Percentiles rank a stretch among this genome's conserved stretches.
phyloP scores from a whole-genome alignment of 2,888 invertebrate species.

The Mesorhabditis sp. region DNA sequence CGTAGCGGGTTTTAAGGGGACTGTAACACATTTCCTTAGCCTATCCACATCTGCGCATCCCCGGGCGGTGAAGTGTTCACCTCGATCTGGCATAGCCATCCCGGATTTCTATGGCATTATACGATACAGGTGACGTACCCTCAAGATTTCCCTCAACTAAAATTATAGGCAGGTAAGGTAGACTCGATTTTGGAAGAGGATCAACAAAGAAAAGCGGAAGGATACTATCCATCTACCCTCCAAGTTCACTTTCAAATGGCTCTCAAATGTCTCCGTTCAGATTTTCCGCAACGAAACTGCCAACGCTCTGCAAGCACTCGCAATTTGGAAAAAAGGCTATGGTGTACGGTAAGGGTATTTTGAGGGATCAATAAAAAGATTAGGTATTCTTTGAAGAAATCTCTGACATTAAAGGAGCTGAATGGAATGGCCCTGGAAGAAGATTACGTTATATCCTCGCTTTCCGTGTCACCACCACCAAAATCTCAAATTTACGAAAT shows the following conservation, averaged over 20 bases:
- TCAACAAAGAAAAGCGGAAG: neutral
- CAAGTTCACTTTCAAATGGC: too few species aligned
- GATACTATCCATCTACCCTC: neutral
- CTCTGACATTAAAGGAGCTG: too few species aligned
- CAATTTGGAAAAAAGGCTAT: constrained; percentile 44
- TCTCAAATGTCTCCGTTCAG: constrained; percentile 10
- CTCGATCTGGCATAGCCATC: constrained; percentile 32
- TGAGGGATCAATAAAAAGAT: neutral
- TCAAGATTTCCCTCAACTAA: neutral
- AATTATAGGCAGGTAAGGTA: neutral
- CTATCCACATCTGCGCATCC: neutral
- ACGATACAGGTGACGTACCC: constrained; percentile 12
- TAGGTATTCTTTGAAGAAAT: neutral
- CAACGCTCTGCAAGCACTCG: constrained; percentile 19
- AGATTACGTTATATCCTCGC: too few species aligned
- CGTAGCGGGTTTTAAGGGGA: too few species aligned
- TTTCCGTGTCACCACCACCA: neutral
- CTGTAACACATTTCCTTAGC: neutral
- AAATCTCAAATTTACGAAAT: neutral
- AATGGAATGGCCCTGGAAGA: too few species aligned
- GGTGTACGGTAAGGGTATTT: constrained; percentile 26
- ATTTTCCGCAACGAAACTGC: constrained; percentile 19
- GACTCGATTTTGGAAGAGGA: constrained; percentile 10
- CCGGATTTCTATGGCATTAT: constrained; percentile 31
- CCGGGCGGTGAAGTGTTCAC: constrained; percentile 12